These are phyloP conservation scores for Archips xylosteana DNA, from an alignment of 2,888 invertebrate genomes.

Conservation along the genomic window DNA sequence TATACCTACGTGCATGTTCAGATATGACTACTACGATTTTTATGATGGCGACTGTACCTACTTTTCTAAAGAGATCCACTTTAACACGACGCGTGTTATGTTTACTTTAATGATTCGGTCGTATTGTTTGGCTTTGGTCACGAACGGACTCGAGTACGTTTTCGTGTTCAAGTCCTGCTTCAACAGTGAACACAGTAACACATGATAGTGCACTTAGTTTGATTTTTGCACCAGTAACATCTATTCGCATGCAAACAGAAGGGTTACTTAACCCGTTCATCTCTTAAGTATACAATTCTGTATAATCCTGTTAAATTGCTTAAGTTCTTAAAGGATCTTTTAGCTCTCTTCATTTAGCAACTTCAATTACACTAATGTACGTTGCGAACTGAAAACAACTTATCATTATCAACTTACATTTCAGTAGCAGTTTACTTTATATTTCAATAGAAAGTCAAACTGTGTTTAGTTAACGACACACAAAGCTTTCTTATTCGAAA, in stretches of 20 bases:
- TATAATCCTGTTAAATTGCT: constrained; percentile 40
- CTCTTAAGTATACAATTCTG: constrained; percentile 32
- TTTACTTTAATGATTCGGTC: not conserved
- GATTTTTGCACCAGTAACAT: constrained; percentile 8
- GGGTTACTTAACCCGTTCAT: constrained; percentile 27
- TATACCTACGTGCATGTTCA: too few relatives aligned
- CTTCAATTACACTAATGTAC: constrained; percentile 41
- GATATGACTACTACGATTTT: too few relatives aligned
- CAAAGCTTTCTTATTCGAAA: not conserved
- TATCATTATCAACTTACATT: constrained; percentile 16
- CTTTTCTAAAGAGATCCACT: not conserved
- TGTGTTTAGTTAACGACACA: not conserved
- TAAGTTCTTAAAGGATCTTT: constrained; percentile 39
- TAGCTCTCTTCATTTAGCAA: constrained; percentile 32
- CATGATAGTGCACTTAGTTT: not conserved
- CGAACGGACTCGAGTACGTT: not conserved
- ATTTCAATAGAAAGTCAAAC: not conserved
- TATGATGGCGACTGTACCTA: too few relatives aligned
- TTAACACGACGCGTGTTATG: not conserved
- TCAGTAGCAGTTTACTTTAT: constrained; percentile 10
- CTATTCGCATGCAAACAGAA: constrained; percentile 6
- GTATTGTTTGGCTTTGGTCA: not conserved
- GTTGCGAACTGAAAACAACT: constrained; percentile 15
- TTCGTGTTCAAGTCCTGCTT: not conserved
- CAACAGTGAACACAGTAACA: not conserved